phyloP scores from a whole-genome alignment of 2,797 vertebrate species.

The Rallus crepitans region DNA sequence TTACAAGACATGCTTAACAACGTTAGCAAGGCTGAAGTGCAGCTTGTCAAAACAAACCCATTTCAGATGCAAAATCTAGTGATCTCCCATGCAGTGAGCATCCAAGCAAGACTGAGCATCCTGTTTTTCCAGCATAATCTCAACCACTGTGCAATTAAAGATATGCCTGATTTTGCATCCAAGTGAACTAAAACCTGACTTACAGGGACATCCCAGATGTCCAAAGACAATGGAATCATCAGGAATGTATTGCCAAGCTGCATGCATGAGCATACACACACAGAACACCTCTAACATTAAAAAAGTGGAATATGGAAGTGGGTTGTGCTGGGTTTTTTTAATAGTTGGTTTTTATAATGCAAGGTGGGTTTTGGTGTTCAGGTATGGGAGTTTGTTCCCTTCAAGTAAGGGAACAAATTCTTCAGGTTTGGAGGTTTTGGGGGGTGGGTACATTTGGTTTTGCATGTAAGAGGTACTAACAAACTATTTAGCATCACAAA shows the following conservation, averaged over 20 bases:
- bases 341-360: background rate
- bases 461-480: background rate
- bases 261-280: accelerated
- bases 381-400: accelerated
- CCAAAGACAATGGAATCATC: background rate
- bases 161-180: background rate
- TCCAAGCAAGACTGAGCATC: background rate
- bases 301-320: background rate
- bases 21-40: background rate
- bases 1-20: background rate
- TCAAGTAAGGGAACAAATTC: background rate
- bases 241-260: background rate
- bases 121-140: background rate
- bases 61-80: constrained; percentile 1
- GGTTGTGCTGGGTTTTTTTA: background rate
- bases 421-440: background rate
- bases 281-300: background rate
- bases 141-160: background rate
- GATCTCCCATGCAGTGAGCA: background rate
- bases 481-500: background rate
- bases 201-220: background rate
- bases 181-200: background rate
- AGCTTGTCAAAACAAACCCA: constrained; percentile 4
- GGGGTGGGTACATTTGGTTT: background rate
- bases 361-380: background rate